Evolutionary conservation across 2,797 vertebrate species (phyloP), one percentile per base, ranked within the genome.

Genomic region (Holocentrus rufus): DNA sequence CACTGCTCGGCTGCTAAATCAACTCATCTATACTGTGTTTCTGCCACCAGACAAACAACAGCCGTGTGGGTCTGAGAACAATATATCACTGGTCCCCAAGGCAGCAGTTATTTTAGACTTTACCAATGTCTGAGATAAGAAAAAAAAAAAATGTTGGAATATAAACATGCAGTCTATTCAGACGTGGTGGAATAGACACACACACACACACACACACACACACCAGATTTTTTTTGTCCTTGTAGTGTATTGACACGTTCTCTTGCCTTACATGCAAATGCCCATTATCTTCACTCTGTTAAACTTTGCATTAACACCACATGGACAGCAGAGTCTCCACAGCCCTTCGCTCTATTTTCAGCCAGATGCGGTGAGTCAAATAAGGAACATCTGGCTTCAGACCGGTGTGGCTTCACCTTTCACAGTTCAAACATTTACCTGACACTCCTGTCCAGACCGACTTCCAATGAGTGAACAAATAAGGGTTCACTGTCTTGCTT

Each of bases 21-120:
- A 59, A 83, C 74, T 61, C 85, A 86, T 88, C 80, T n/a, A 75
- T 82, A 63, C 27, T 10, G 25, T 10, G 1, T 53, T 73, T 42
- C 68, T 70, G 74, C 72, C 60, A 54, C 49, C 20, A 66, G 62
- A 75, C 55, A 70, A 83, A 31, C 27, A 30, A 69, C 17, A 39
- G 22, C 56, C 5, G 47, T 31, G 57, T 31, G 42, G 20, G 15
- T 67, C 61, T 3, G 10, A 31, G 39, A 72, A 69, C n/a, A 47
- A 42, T 52, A 64, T 60, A 44, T 49, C 25, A 0, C 17, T 47
- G 76, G 2, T 7, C 60, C 65, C 52, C 57, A 9, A 58, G 15
- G 68, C 49, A 54, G 73, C 54, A 59, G 64, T 79, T 74, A 46
- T 70, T 60, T 53, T 18, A 76, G 47, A 18, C 49, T 52, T 53